phyloP scores from a whole-genome alignment of 2,888 invertebrate species.

The Drosophila emarginata region DNA sequence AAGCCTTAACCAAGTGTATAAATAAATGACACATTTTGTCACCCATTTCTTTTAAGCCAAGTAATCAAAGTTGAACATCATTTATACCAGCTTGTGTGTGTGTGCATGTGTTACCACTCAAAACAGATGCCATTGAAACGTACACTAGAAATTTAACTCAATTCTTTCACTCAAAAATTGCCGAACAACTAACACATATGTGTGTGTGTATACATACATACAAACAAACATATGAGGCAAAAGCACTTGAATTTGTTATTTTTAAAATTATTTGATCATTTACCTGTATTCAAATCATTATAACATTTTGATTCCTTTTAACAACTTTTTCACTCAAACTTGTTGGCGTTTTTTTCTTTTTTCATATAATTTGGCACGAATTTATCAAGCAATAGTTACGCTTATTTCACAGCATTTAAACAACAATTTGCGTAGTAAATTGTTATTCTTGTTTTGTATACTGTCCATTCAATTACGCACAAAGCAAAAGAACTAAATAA shows the following conservation, averaged over 20 bases:
- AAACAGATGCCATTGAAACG: background rate
- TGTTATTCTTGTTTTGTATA: background rate
- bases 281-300: constrained; percentile 18
- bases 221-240: background rate
- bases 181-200: background rate
- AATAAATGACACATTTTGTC: constrained; percentile 28
- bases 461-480: constrained; percentile 1
- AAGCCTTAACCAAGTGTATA: constrained; percentile 26
- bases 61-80: background rate
- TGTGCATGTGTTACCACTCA: too few species aligned
- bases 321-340: constrained; percentile 2
- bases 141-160: background rate
- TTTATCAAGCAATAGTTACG: background rate
- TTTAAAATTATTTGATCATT: constrained; percentile 24
- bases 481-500: background rate
- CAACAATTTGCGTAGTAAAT: constrained; percentile 2
- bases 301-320: background rate
- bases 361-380: background rate
- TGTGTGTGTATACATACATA: background rate
- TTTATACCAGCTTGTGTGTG: background rate
- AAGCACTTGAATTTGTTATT: background rate
- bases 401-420: constrained; percentile 7
- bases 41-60: constrained; percentile 32
- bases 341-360: background rate
- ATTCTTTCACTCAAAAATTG: background rate